Evolutionary conservation across 2,113 vertebrate species (phyloP).

Genomic region (Anhinga rufa): DNA sequence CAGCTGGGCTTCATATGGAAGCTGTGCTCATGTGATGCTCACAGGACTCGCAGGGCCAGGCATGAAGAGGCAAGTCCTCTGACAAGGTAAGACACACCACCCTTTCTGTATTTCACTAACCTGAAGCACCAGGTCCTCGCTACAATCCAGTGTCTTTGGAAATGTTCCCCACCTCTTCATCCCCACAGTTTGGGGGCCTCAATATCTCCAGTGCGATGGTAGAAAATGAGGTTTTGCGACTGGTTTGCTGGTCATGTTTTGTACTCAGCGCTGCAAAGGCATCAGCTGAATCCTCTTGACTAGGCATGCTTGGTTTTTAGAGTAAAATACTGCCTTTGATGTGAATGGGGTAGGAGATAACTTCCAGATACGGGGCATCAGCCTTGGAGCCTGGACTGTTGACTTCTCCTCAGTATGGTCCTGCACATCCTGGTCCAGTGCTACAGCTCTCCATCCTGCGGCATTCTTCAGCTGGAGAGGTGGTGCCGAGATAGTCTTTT

Average conservation of each 20-base stretch:
- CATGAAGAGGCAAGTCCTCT: neutral
- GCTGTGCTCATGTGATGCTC: neutral
- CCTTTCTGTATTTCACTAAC: neutral
- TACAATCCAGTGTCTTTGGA: neutral
- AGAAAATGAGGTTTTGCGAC: neutral
- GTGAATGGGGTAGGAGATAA: neutral
- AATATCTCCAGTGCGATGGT: neutral
- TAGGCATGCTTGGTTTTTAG: neutral
- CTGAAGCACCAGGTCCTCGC: neutral
- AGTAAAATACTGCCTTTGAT: neutral
- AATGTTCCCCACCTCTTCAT: neutral
- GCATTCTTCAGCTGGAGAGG: neutral
- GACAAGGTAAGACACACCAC: neutral
- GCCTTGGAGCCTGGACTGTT: neutral
- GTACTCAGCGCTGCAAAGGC: neutral
- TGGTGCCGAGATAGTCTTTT: neutral
- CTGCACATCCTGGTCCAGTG: accelerated
- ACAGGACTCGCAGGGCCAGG: neutral
- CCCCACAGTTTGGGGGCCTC: neutral
- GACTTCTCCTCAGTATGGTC: neutral
- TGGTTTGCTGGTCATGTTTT: neutral
- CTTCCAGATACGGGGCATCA: neutral
- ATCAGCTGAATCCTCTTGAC: neutral
- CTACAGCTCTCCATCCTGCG: neutral
- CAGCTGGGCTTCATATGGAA: neutral